These are phyloP conservation scores for Chorisops tibialis DNA, from an alignment of 2,888 invertebrate genomes.

Conservation along the genomic window DNA sequence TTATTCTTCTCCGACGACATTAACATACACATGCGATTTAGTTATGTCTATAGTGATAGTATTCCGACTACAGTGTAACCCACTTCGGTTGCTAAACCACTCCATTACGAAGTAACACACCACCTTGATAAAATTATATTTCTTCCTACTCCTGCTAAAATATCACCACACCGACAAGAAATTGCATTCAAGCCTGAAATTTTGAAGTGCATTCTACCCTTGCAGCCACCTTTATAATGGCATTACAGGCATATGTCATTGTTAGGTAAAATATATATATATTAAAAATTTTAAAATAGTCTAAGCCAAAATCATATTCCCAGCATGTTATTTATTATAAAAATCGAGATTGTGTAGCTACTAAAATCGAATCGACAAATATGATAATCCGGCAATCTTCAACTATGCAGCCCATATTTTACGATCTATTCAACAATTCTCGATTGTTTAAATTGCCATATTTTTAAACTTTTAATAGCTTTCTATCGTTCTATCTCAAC, in stretches of 20 bases:
- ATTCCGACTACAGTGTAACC: too few species aligned
- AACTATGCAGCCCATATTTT: too few species aligned
- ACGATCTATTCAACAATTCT: too few species aligned
- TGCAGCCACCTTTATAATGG: conserved; percentile 2
- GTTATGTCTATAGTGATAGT: too few species aligned
- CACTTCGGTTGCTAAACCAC: conserved; percentile 3
- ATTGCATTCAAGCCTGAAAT: conserved; percentile 6
- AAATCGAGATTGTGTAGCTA: too few species aligned
- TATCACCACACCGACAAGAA: conserved; percentile 2
- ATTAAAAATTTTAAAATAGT: conserved; percentile 19
- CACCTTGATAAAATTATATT: conserved; percentile 20
- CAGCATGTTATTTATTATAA: not conserved
- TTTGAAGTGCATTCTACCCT: not conserved
- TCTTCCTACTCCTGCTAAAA: conserved; percentile 13
- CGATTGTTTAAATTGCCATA: too few species aligned
- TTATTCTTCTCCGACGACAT: too few species aligned
- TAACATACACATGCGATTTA: too few species aligned
- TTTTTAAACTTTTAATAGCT: too few species aligned
- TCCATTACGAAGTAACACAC: conserved; percentile 23
- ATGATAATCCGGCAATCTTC: too few species aligned
- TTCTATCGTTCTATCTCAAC: too few species aligned
- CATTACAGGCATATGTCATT: conserved; percentile 17
- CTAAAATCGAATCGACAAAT: too few species aligned
- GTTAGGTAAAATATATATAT: not conserved
- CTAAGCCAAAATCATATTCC: conserved; percentile 8